A percentile compares a stretch with the other conserved stretches of the same genome.
Evolutionary conservation across 2,113 vertebrate species (phyloP).

Genomic region (Todiramphus chloris): DNA sequence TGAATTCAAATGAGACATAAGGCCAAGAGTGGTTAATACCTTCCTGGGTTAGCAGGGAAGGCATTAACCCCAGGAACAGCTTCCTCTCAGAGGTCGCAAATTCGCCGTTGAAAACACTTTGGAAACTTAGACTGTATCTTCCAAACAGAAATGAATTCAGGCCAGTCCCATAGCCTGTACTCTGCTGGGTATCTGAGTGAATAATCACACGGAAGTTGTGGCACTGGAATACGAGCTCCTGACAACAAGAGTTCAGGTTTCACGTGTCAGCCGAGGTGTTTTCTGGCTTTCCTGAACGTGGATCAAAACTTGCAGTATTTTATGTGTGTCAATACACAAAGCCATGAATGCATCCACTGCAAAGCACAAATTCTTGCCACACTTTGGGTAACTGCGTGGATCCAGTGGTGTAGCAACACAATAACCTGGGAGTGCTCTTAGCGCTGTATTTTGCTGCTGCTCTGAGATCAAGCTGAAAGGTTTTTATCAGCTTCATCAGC

Average conservation of each 20-base stretch:
- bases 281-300: not conserved
- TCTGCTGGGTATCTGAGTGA: not conserved
- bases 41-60: not conserved
- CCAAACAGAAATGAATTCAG: not conserved
- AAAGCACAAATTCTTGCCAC: not conserved
- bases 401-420: not conserved
- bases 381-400: not conserved
- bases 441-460: not conserved
- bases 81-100: not conserved
- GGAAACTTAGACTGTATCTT: not conserved
- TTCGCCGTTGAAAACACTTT: not conserved
- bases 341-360: not conserved
- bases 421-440: not conserved
- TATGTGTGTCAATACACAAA: not conserved
- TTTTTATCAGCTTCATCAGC: not conserved
- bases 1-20: not conserved
- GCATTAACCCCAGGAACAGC: not conserved
- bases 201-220: accelerated
- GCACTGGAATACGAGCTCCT: not conserved
- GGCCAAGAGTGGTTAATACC: not conserved
- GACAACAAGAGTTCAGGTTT: not conserved
- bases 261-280: not conserved
- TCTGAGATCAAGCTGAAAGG: not conserved
- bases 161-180: not conserved
- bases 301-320: not conserved